A percentile compares a stretch with the other conserved stretches of the same genome.
Evolutionary conservation across 2,888 invertebrate genomes (phyloP).

Genomic region (Sialis lutaria): DNA sequence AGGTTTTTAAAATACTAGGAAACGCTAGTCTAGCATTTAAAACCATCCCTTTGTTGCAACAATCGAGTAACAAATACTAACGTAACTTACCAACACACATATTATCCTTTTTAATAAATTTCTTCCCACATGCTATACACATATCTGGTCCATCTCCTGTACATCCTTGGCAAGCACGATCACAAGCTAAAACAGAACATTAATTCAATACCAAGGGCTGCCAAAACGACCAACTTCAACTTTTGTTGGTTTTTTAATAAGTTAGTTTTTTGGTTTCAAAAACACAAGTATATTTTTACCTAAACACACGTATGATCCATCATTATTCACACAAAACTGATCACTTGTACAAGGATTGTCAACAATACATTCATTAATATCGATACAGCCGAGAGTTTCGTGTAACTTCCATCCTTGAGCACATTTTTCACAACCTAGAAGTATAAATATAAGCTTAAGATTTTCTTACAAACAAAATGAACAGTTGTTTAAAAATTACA

Average conservation of each 20-base stretch:
- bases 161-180: slow-evolving; percentile 69
- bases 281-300: slow-evolving; percentile 15
- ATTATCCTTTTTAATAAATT: slow-evolving; percentile 51
- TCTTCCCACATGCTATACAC: slow-evolving; percentile 65
- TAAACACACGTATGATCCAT: slow-evolving; percentile 66
- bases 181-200: slow-evolving; percentile 38
- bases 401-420: slow-evolving; percentile 56
- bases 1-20: too few species aligned
- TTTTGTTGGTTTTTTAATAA: neutral
- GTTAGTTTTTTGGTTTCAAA: neutral
- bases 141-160: slow-evolving; percentile 82
- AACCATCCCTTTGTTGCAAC: too few species aligned
- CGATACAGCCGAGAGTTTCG: slow-evolving; percentile 60
- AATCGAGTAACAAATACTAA: neutral
- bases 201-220: neutral
- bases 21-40: too few species aligned
- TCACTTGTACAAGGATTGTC: slow-evolving; percentile 35
- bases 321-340: slow-evolving; percentile 78
- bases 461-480: neutral
- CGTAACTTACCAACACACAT: slow-evolving; percentile 51
- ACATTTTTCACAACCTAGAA: slow-evolving; percentile 39
- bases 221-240: neutral
- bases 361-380: slow-evolving; percentile 68
- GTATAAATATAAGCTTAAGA: neutral
- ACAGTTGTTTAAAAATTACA: neutral